Evolutionary conservation across 2,797 vertebrate species (phyloP), one percentile per base, ranked within the genome.

Genomic region (Poeciliopsis infans): DNA sequence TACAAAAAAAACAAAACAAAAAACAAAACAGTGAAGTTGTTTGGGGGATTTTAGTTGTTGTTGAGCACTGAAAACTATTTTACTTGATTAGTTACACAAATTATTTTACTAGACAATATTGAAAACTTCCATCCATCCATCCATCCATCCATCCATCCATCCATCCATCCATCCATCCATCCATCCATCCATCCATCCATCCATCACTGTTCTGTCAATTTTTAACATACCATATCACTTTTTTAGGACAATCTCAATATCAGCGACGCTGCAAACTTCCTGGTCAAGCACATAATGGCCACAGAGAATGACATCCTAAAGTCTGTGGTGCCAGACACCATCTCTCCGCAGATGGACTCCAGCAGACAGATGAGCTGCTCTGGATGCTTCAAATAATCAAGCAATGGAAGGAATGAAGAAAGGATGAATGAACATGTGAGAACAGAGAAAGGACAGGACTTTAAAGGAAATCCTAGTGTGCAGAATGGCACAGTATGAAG

Each of bases 221-320:
- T 31, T 43, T 51, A 13, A 28, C 10, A 45, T 8, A 16, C 10
- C 64, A 36, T 85, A 43, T 74, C 79, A 74, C 15, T 87, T 57
- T 49, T 76, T 25, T 12, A 99, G 98, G 98, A 99, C 91, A 98
- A 99, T 73, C 94, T 98, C 90, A 99, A 99, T 94, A 98, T 99
- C 68, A 95, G 94, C 0, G 97, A 99, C 91, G 98, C 98, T 51
- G 97, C 97, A 80, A 97, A 97, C 92, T 97, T 97, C 93, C 93
- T 99, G 87, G 97, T 99, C 90, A 98, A 98, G 86, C 97, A 99
- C 89, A 99, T 99, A 83, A 98, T 99, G 87, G 97, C 97, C 43
- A 98, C 95, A 1, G 97, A 99, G 92, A 97, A 95, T 28, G 96
- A 98, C 89, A 95, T 97, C 81, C 91, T 97, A 87, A 97, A 96